phyloP scores from a whole-genome alignment of 2,113 vertebrate genomes.

The Thymallus thymallus region DNA sequence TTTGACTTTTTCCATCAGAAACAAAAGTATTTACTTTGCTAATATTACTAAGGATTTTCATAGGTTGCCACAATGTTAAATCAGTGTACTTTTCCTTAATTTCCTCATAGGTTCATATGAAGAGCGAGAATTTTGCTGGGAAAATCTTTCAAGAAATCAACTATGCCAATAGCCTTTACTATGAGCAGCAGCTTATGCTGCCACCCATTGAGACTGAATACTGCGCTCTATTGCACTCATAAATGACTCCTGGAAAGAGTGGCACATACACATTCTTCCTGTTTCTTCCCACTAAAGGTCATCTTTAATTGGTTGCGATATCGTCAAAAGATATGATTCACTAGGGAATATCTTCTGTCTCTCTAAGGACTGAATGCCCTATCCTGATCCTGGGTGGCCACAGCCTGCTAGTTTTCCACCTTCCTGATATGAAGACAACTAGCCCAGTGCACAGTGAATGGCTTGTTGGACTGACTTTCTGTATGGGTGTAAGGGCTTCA shows the following conservation, averaged over 20 bases:
- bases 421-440: not conserved
- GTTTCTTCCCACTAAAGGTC: not conserved
- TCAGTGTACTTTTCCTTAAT: not conserved
- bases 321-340: not conserved
- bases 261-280: not conserved
- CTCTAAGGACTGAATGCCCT: not conserved
- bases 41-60: no score
- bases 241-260: constrained; percentile 37
- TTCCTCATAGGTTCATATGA: constrained; percentile 85
- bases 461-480: not conserved
- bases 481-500: not conserved
- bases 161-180: constrained; percentile 98
- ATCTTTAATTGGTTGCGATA: not conserved
- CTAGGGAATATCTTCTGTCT: no score
- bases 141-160: constrained; percentile 97
- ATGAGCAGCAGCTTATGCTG: constrained; percentile 95
- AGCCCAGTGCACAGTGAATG: not conserved
- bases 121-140: constrained; percentile 85
- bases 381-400: not conserved
- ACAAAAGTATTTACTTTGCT: no score
- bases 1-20: no score
- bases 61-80: not conserved
- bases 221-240: constrained; percentile 87
- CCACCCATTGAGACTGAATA: constrained; percentile 81
- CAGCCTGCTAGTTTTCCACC: not conserved